A percentile compares a stretch with the other conserved stretches of the same genome.
Conservation (phyloP, 2,113 vertebrate species). For the Sinocyclocheilus maitianheensis region DNA sequence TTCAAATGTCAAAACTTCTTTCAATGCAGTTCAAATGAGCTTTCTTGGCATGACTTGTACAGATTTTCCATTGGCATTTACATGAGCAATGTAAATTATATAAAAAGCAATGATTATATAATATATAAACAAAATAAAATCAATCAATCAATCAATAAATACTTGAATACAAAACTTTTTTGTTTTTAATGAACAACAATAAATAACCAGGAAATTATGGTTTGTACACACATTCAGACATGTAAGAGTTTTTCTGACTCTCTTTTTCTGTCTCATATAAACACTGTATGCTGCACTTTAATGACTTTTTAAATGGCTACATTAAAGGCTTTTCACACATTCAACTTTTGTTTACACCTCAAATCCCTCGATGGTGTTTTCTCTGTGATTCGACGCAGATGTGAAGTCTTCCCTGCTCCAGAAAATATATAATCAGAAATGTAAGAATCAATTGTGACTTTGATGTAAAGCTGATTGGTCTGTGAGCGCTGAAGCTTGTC, state of each 20-base stretch:
- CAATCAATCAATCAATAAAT: too few species aligned
- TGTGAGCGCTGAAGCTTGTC: slow-evolving; percentile 51
- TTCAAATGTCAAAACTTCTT: not conserved
- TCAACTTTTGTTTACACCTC: not conserved
- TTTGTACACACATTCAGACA: too few species aligned
- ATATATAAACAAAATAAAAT: too few species aligned
- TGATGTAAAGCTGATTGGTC: slow-evolving; percentile 66
- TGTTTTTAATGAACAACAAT: too few species aligned
- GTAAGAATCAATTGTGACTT: slow-evolving; percentile 62
- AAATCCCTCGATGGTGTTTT: not conserved
- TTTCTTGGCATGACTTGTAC: too few species aligned
- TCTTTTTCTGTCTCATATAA: not conserved
- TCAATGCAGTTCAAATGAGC: not conserved
- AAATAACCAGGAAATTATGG: too few species aligned
- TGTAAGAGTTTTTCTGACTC: too few species aligned
- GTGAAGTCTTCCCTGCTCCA: slow-evolving; percentile 51
- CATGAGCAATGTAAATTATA: too few species aligned
- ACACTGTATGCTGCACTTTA: not conserved
- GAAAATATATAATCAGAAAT: slow-evolving; percentile 57
- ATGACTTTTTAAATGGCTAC: not conserved
- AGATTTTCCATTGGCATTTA: too few species aligned
- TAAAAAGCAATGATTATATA: too few species aligned
- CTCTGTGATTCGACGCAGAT: slow-evolving; percentile 35
- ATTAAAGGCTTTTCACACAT: not conserved
- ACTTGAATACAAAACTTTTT: too few species aligned